Conservation (phyloP, 1,140 invertebrate species). For the Oryzaephilus surinamensis region DNA sequence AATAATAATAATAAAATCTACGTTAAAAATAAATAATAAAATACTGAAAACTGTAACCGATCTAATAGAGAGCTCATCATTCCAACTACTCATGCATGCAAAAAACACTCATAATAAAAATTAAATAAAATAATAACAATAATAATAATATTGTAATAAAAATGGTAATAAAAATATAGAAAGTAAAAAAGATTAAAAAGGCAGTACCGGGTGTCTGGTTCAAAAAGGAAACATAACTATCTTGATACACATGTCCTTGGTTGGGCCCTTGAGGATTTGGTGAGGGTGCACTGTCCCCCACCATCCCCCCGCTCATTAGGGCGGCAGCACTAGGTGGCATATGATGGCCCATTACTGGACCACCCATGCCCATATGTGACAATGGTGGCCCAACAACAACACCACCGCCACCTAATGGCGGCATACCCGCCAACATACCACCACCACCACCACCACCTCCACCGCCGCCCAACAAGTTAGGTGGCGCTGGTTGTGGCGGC, state of each 20-base stretch:
- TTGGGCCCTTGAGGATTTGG: slow-evolving; percentile 22
- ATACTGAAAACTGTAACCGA: slow-evolving; percentile 6
- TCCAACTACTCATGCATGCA: slow-evolving; percentile 19
- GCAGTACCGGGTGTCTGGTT: slow-evolving; percentile 46
- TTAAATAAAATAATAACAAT: slow-evolving; percentile 7
- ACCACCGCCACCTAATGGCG: slow-evolving; percentile 7
- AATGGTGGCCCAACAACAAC: slow-evolving; percentile 1
- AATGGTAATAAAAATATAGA: slow-evolving; percentile 16
- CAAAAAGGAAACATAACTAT: slow-evolving; percentile 59
- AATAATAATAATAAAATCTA: not conserved
- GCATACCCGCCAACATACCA: slow-evolving; percentile 5
- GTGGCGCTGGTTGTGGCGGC: slow-evolving; percentile 10
- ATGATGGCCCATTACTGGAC: slow-evolving; percentile 4
- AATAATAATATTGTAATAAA: slow-evolving; percentile 3
- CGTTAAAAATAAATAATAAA: not conserved
- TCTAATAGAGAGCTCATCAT: slow-evolving; percentile 15
- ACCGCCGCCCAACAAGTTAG: slow-evolving; percentile 5
- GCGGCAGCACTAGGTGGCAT: slow-evolving; percentile 3
- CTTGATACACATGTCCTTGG: slow-evolving; percentile 46
- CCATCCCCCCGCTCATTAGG: slow-evolving; percentile 18
- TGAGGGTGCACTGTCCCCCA: slow-evolving; percentile 18
- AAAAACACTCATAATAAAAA: slow-evolving; percentile 16
- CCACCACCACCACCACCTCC: slow-evolving; percentile 6
- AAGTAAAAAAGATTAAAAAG: slow-evolving; percentile 29
- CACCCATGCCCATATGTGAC: no score